Percentiles rank a stretch among this genome's conserved stretches.
These are phyloP conservation scores for Drosophila serrata DNA, from an alignment of 1,140 invertebrate species.

Conservation along the genomic window DNA sequence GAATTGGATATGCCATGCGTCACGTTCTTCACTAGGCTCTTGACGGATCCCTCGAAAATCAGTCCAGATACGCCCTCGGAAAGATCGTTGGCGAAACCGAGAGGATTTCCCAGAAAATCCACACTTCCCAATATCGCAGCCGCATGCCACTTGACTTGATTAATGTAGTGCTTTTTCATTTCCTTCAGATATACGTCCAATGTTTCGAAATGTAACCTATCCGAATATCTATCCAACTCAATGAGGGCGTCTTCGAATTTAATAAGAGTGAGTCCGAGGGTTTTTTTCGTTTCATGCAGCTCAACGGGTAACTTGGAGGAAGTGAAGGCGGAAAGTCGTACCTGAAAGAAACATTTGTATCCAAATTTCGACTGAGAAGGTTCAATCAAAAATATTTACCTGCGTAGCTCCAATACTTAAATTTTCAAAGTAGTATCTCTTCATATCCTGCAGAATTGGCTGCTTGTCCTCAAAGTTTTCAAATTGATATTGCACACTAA, in stretches of 20 bases:
- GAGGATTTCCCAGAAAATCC: constrained; percentile 98
- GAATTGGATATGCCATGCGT: constrained; percentile 99
- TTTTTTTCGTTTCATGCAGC: constrained; percentile 93
- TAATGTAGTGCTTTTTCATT: constrained; percentile 80
- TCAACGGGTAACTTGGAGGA: constrained; percentile 92
- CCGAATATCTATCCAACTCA: constrained; percentile 94
- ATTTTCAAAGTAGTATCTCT: constrained; percentile 95
- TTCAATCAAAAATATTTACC: constrained; percentile 42
- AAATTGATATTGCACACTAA: constrained; percentile 60
- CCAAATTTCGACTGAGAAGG: not conserved
- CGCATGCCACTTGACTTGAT: constrained; percentile 98
- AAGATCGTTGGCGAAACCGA: constrained; percentile 98
- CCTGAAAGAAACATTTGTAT: constrained; percentile 75
- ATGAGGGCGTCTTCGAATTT: constrained; percentile 98
- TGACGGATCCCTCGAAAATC: constrained; percentile 95
- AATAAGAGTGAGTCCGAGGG: constrained; percentile 94
- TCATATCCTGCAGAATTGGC: constrained; percentile 92
- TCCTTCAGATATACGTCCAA: constrained; percentile 84
- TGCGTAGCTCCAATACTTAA: constrained; percentile 92
- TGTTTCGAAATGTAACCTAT: constrained; percentile 96
- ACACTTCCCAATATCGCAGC: constrained; percentile 97
- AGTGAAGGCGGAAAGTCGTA: constrained; percentile 94
- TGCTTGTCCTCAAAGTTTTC: constrained; percentile 89
- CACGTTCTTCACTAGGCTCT: constrained; percentile 96
- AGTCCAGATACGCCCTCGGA: constrained; percentile 97